Base-by-base conservation (phyloP, 2,888 invertebrate species). In the Rotaria socialis region DNA sequence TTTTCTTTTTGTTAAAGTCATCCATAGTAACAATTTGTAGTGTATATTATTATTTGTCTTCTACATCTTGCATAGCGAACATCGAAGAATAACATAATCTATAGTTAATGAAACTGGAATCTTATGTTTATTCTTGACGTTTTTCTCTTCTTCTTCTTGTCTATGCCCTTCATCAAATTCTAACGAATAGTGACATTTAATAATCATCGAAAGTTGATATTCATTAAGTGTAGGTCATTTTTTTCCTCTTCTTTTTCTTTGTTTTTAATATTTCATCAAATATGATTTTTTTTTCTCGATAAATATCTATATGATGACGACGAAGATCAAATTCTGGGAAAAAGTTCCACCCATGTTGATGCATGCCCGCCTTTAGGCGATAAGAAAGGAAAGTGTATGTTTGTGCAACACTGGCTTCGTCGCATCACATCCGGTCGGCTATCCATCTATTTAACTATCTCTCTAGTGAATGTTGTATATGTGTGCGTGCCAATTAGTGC, bases 401-500 rank as follows among this genome's bases (percentile, higher is more conserved):
- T 67, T 67, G 67, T 67, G 67, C 67, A 67, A 67, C 67, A 67
- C 67, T 67, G 67, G 35, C 67, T 67, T 67, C 35, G 67, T 67
- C 67, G 27, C 35, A 41, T 67, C 67, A 67, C 67, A 67, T 67
- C 67, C 35, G 35, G 35, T 67, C 67, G 35, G 35, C 67, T 67
- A 67, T 67, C 67, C 67, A 67, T 67, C 67, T 35, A 67, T 27
- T 67, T 67, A 67, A 67, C 67, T 67, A 67, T 67, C 27, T 67
- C 16, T 67, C 67, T 67, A 16, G 67, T 67, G 27, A 67, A 27
- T 41, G 67, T 41, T 67, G 16, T 35, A 67, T 67, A 19, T 4
- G 7, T 67, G 67, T 67, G 67, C 67, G 27, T 67, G 67, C 35
- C 67, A 67, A 67, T 67, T 67, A 67, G 35, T 67, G 67, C 67